A percentile compares a stretch with the other conserved stretches of the same genome.
Evolutionary conservation across 2,797 vertebrate genomes (phyloP).

Genomic region (Siniperca scherzeri): DNA sequence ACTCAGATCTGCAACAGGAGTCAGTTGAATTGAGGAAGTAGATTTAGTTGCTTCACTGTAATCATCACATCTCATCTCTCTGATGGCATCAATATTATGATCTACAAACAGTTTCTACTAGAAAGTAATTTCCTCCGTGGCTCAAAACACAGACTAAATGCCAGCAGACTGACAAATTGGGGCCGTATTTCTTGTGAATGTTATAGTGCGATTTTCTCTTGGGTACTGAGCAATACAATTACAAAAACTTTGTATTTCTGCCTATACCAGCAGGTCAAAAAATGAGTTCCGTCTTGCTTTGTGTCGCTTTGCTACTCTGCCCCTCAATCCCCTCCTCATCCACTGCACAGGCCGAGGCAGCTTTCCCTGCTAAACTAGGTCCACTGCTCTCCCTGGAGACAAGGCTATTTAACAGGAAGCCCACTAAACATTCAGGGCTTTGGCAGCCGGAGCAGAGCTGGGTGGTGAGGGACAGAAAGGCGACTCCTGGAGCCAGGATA

Average conservation of each 20-base stretch:
- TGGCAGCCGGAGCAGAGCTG: slow-evolving; percentile 67
- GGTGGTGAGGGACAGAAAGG: slow-evolving; percentile 46
- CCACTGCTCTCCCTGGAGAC: slow-evolving; percentile 68
- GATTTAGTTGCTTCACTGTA: neutral
- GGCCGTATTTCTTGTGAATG: slow-evolving; percentile 2
- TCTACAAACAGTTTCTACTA: slow-evolving; percentile 13
- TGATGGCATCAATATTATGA: slow-evolving; percentile 26
- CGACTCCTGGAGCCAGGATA: slow-evolving; percentile 66
- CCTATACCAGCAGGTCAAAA: slow-evolving; percentile 41
- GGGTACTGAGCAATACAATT: slow-evolving; percentile 34
- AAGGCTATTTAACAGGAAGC: slow-evolving; percentile 71
- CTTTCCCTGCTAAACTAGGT: slow-evolving; percentile 52
- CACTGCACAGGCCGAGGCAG: slow-evolving; percentile 46
- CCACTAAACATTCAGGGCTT: slow-evolving; percentile 74
- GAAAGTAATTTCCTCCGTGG: slow-evolving; percentile 18
- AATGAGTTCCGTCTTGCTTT: slow-evolving; percentile 23
- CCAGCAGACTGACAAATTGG: slow-evolving; percentile 26
- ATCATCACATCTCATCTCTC: slow-evolving; percentile 24
- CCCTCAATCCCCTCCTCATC: slow-evolving; percentile 31
- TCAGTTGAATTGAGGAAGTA: slow-evolving; percentile 25
- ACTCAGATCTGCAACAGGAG: slow-evolving; percentile 17
- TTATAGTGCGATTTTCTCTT: slow-evolving; percentile 23
- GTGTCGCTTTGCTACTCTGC: slow-evolving; percentile 30
- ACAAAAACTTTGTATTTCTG: slow-evolving; percentile 14
- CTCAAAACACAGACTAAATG: slow-evolving; percentile 34